Conservation (phyloP, 2,797 vertebrate species). For the Coregonus sp. region DNA sequence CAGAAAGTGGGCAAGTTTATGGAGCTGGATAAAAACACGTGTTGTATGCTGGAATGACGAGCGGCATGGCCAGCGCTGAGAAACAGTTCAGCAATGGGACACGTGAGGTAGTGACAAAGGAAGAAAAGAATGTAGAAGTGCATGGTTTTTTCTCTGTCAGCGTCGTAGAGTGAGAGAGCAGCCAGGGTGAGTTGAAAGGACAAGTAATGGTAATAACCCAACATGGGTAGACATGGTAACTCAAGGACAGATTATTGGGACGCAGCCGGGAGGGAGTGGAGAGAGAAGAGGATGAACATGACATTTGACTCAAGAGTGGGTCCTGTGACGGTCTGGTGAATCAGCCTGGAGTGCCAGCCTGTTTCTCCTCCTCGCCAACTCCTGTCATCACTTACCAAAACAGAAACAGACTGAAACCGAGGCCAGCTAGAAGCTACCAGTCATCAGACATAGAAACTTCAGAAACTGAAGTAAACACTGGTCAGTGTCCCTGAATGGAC, state of each 20-base stretch:
- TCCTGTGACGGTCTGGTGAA: too few species aligned
- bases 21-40: not conserved
- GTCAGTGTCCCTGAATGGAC: too few species aligned
- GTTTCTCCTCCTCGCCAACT: too few species aligned
- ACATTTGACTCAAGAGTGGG: too few species aligned
- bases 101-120: not conserved
- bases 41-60: not conserved
- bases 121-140: not conserved
- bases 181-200: not conserved
- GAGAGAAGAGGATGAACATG: not conserved
- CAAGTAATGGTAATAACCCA: not conserved
- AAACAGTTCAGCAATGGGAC: not conserved
- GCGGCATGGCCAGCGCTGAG: not conserved
- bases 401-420: too few species aligned
- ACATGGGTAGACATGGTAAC: slow-evolving; percentile 4
- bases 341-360: too few species aligned
- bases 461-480: too few species aligned
- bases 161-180: not conserved
- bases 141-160: not conserved
- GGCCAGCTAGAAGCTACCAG: too few species aligned
- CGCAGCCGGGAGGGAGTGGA: not conserved
- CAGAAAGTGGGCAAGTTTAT: too few species aligned
- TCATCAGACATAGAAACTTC: too few species aligned
- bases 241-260: not conserved
- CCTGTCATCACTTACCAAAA: too few species aligned